Evolutionary conservation across 2,888 invertebrate genomes (phyloP).

Genomic region (Tenthredo mesomela): DNA sequence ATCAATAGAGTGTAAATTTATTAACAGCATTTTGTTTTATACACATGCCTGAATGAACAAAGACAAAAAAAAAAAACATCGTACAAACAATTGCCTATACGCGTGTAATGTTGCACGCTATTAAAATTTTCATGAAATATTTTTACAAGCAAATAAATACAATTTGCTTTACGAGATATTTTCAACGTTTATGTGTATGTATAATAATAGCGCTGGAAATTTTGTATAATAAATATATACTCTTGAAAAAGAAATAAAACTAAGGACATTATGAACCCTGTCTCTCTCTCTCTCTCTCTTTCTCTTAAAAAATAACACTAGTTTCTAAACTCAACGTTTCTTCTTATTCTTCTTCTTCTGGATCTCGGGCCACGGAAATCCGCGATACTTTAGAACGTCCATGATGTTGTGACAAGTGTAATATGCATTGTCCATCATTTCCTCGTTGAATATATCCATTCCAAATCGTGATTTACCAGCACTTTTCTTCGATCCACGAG

Average conservation of each 20-base stretch:
- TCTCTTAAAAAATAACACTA: background rate
- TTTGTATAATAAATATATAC: slow-evolving; percentile 22
- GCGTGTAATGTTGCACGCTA: background rate
- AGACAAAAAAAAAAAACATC: background rate
- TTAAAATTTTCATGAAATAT: background rate
- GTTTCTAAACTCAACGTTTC: slow-evolving; percentile 71
- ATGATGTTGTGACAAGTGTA: slow-evolving; percentile 96
- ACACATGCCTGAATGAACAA: slow-evolving; percentile 3
- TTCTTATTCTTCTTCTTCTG: slow-evolving; percentile 92
- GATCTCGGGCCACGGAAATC: slow-evolving; percentile 94
- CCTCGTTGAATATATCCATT: slow-evolving; percentile 92
- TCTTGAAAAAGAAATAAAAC: background rate
- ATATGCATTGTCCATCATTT: slow-evolving; percentile 96
- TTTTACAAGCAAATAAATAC: background rate
- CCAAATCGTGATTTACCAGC: slow-evolving; percentile 85
- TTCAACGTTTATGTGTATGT: background rate
- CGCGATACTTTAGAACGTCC: slow-evolving; percentile 90
- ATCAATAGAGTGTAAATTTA: background rate
- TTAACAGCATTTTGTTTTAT: slow-evolving; percentile 4
- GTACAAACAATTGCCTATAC: slow-evolving; percentile 14
- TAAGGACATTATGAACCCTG: background rate
- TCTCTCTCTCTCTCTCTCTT: background rate
- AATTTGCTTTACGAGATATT: background rate
- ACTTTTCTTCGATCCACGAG: slow-evolving; percentile 79
- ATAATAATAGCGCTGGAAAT: background rate